Evolutionary conservation across 2,797 vertebrate genomes (phyloP).

Genomic region (Neomorphus geoffroyi): DNA sequence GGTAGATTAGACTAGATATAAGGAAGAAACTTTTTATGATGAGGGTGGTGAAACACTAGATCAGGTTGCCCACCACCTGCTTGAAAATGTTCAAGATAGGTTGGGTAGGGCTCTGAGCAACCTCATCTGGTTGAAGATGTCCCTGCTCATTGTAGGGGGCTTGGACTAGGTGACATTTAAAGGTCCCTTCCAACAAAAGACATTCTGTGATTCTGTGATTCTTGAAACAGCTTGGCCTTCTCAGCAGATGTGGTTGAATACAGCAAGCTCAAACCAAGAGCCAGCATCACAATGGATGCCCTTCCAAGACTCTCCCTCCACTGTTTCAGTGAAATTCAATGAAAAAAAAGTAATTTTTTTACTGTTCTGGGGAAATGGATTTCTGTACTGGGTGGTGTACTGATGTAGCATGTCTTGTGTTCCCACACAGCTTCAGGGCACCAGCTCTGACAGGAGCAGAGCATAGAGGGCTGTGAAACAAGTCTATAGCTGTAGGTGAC

Average conservation of each 20-base stretch:
- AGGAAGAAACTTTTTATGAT: too few relatives aligned
- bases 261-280: not conserved
- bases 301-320: not conserved
- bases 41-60: too few relatives aligned
- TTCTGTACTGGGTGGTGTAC: not conserved
- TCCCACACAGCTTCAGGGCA: conserved; percentile 1
- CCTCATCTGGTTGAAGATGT: too few relatives aligned
- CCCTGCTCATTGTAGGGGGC: too few relatives aligned
- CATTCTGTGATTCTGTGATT: too few relatives aligned
- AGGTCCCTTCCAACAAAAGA: too few relatives aligned
- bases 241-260: not conserved
- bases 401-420: not conserved
- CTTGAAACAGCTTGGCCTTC: not conserved
- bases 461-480: not conserved
- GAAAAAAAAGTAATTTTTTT: not conserved
- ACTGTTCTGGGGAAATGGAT: not conserved
- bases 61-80: too few relatives aligned
- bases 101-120: too few relatives aligned
- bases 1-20: not conserved
- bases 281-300: not conserved
- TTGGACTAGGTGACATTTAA: too few relatives aligned
- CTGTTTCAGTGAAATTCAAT: not conserved
- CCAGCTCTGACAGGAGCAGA: not conserved
- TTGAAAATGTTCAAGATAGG: too few relatives aligned
- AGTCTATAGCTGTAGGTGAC: not conserved